Percentiles rank a stretch among this genome's conserved stretches.
phyloP scores from a whole-genome alignment of 2,888 invertebrate species.

The Euphydryas editha region DNA sequence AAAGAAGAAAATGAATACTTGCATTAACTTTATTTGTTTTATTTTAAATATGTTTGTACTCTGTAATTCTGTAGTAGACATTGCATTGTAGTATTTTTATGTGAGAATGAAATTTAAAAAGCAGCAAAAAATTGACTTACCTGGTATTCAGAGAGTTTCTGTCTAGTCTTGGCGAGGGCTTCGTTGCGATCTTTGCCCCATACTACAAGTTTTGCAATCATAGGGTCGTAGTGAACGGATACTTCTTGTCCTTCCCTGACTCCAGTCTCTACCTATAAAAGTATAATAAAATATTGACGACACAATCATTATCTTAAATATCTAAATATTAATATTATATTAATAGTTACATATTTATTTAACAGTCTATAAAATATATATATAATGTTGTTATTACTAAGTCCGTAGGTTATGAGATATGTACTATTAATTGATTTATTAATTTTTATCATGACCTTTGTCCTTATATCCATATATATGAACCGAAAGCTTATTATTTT shows the following conservation, averaged over 20 bases:
- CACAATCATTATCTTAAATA: no score
- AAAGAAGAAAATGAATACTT: no score
- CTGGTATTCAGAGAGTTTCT: constrained; percentile 92
- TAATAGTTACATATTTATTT: background rate
- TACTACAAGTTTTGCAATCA: constrained; percentile 99
- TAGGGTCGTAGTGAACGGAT: constrained; percentile 99
- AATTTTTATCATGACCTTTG: no score
- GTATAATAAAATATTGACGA: background rate
- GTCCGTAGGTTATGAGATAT: no score
- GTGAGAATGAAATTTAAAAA: no score
- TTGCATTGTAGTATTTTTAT: no score
- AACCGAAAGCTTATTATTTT: no score
- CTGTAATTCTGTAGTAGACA: no score
- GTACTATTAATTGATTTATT: no score
- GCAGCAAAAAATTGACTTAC: constrained; percentile 73
- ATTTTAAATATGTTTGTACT: no score
- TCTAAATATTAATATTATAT: background rate
- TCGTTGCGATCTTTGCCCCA: constrained; percentile 94
- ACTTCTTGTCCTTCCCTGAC: constrained; percentile 96
- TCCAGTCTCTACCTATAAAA: constrained; percentile 90
- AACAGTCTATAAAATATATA: background rate
- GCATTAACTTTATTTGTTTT: no score
- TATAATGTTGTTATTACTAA: background rate
- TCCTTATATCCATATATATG: no score
- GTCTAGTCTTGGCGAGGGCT: constrained; percentile 90